phyloP scores from a whole-genome alignment of 2,888 invertebrate genomes.

The Zonitis immaculata region DNA sequence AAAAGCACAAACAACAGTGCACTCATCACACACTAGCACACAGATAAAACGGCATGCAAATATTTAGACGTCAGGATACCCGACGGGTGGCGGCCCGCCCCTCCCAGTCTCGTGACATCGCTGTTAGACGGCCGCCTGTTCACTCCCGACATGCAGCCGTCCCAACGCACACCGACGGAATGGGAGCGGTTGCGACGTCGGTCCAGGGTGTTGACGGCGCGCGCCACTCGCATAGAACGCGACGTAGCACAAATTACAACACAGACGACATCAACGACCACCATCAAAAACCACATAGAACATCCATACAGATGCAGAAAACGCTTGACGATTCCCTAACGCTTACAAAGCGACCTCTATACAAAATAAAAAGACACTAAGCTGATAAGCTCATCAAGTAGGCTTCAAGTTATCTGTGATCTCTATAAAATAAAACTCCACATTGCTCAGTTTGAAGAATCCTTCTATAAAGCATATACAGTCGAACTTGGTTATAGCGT shows the following conservation, averaged over 20 bases:
- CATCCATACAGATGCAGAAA: background rate
- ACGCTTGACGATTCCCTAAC: background rate
- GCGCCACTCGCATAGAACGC: conserved; percentile 26
- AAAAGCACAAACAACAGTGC: conserved; percentile 31
- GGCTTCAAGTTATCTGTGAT: too few species aligned
- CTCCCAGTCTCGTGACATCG: conserved; percentile 48
- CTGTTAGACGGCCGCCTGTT: conserved; percentile 46
- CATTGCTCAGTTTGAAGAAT: too few species aligned
- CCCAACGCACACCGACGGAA: conserved; percentile 54
- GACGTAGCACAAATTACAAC: conserved; percentile 14
- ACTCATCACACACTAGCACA: conserved; percentile 39
- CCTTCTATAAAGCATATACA: too few species aligned
- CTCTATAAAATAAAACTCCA: too few species aligned
- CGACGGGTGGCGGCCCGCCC: conserved; percentile 45
- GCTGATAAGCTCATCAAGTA: too few species aligned
- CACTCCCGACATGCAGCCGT: conserved; percentile 48
- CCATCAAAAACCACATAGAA: background rate
- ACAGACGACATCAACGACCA: background rate
- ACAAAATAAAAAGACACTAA: background rate
- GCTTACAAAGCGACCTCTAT: background rate
- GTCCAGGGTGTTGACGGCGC: conserved; percentile 38
- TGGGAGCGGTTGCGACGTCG: conserved; percentile 54
- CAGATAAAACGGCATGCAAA: conserved; percentile 27
- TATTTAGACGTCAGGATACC: conserved; percentile 43
- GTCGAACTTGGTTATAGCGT: too few species aligned